These are phyloP conservation scores for Ceyx erithaca DNA, from an alignment of 2,797 vertebrate genomes.

Conservation along the genomic window DNA sequence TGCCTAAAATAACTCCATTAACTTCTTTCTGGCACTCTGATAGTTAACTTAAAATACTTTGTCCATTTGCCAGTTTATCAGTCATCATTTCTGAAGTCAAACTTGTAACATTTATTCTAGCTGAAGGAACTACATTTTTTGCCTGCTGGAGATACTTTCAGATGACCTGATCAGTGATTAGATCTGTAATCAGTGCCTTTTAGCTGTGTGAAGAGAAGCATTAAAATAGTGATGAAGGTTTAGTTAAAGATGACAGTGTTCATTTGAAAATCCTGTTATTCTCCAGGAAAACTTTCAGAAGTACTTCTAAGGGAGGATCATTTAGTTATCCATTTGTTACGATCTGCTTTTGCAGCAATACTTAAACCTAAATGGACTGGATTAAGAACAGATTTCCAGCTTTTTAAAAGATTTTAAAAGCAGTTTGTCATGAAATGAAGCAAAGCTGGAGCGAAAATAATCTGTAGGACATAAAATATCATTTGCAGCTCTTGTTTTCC, in stretches of 20 bases:
- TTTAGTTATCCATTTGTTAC: background rate
- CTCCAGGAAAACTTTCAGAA: constrained; percentile 2
- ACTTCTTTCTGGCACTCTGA: background rate
- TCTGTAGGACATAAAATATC: background rate
- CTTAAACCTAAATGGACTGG: background rate
- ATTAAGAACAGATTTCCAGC: background rate
- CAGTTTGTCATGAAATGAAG: background rate
- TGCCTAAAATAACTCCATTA: background rate
- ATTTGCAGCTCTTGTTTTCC: background rate
- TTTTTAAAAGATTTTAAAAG: background rate
- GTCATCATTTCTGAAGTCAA: background rate
- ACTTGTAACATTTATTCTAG: background rate
- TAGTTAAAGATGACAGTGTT: background rate
- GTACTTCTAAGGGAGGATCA: background rate
- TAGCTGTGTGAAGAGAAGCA: background rate
- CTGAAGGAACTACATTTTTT: background rate
- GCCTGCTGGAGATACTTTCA: background rate
- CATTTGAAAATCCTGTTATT: background rate
- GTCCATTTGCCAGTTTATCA: background rate
- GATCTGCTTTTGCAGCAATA: background rate
- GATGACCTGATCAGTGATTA: background rate
- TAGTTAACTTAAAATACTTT: background rate
- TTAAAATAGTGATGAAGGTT: background rate
- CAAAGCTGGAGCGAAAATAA: background rate
- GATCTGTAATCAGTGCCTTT: background rate